A percentile compares a stretch with the other conserved stretches of the same genome.
Evolutionary conservation across 2,888 invertebrate genomes (phyloP).

Genomic region (Eupelmus urozonus): DNA sequence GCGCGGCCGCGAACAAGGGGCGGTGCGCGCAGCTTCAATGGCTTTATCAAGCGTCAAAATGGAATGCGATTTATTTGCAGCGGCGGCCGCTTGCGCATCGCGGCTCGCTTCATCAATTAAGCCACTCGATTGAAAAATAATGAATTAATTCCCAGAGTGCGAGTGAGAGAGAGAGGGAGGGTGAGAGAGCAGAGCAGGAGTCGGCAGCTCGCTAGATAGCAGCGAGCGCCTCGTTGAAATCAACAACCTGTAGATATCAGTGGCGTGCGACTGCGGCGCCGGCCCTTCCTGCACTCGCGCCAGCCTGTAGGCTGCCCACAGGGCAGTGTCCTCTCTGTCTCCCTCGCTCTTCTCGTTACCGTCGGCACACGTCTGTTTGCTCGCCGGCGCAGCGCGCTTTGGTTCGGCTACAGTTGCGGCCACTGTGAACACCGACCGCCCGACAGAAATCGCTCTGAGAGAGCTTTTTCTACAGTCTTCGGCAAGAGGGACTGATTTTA

Average conservation of each 20-base stretch:
- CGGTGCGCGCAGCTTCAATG: slow-evolving; percentile 55
- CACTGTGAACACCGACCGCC: no score
- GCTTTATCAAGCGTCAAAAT: slow-evolving; percentile 64
- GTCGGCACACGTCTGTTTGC: background rate
- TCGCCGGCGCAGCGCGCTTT: background rate
- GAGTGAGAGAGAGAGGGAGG: background rate
- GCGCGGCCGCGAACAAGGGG: background rate
- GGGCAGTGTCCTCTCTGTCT: background rate
- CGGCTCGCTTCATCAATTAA: slow-evolving; percentile 64
- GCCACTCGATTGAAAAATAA: slow-evolving; percentile 66
- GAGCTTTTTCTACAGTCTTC: no score
- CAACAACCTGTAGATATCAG: slow-evolving; percentile 72
- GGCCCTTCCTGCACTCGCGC: background rate
- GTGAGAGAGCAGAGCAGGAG: no score
- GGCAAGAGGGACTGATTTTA: no score
- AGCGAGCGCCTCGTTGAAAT: slow-evolving; percentile 61
- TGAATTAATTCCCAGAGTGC: slow-evolving; percentile 65
- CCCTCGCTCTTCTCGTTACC: background rate
- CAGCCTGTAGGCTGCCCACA: background rate
- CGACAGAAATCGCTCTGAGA: no score
- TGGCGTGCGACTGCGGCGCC: slow-evolving; percentile 30
- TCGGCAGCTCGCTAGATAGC: background rate
- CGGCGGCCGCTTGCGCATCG: background rate
- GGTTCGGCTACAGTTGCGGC: no score
- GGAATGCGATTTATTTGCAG: slow-evolving; percentile 62